These are phyloP conservation scores for Montipora capitata DNA, from an alignment of 92 coral and sea anemone genomes.

Conservation along the genomic window DNA sequence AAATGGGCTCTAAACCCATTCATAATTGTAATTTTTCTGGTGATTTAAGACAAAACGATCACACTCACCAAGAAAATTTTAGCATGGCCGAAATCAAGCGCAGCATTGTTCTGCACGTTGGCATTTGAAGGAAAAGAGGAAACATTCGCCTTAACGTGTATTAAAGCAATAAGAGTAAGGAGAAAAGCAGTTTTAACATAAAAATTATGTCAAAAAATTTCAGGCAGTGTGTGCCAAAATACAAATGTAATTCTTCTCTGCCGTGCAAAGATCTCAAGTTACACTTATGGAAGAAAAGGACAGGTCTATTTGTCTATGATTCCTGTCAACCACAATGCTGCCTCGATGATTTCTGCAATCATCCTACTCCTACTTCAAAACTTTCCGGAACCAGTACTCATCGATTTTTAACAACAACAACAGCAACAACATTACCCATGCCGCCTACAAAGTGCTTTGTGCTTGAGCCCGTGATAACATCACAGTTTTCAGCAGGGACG, in stretches of 20 bases:
- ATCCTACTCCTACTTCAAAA: conserved; percentile 6
- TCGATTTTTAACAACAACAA: conserved; percentile 4
- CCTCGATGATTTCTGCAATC: conserved; percentile 18
- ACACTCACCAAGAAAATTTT: too few relatives aligned
- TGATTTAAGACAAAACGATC: too few relatives aligned
- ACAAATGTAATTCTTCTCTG: conserved; percentile 12
- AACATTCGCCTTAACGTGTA: too few relatives aligned
- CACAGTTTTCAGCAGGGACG: not conserved
- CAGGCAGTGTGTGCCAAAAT: conserved; percentile 15
- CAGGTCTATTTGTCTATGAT: conserved; percentile 2
- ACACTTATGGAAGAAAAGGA: conserved; percentile 22
- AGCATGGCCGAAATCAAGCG: not conserved
- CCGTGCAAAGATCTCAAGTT: conserved; percentile 35
- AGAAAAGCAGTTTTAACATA: not conserved
- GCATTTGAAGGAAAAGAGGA: too few relatives aligned
- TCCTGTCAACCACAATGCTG: conserved; percentile 39
- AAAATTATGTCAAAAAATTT: too few relatives aligned
- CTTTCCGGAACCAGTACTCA: not conserved
- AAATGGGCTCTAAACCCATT: too few relatives aligned
- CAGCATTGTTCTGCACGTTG: too few relatives aligned
- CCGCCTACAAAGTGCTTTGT: conserved; percentile 22
- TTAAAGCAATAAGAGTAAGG: not conserved
- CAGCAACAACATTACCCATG: not conserved
- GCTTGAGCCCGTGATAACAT: conserved; percentile 10
- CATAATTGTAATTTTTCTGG: too few relatives aligned